These are phyloP conservation scores for Linurgus olivaceus DNA, from an alignment of 2,797 vertebrate genomes.

Conservation along the genomic window DNA sequence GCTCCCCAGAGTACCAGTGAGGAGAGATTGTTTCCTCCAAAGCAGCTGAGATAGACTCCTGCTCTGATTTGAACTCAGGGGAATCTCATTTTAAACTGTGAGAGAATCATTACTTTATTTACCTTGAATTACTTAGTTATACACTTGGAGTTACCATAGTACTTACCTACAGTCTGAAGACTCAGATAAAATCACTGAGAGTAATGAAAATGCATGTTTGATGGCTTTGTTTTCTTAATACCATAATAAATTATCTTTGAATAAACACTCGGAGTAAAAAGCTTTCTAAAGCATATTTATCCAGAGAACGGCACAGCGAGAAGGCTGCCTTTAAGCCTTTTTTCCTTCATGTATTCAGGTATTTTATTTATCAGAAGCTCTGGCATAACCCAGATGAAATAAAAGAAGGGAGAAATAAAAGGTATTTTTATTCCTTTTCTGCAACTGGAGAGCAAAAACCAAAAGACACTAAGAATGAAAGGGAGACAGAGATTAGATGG, in stretches of 20 bases:
- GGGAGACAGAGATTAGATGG: background rate
- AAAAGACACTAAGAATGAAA: background rate
- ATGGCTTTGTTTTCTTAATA: background rate
- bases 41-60: background rate
- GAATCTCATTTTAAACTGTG: background rate
- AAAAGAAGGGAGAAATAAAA: background rate
- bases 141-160: background rate
- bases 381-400: background rate
- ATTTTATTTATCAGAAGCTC: background rate
- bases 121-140: background rate
- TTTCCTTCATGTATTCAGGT: background rate
- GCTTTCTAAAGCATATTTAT: background rate
- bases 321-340: background rate
- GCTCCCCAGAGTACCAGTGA: background rate
- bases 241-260: background rate
- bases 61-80: background rate
- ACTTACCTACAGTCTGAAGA: background rate
- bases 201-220: background rate
- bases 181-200: background rate
- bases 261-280: background rate
- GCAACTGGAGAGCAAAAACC: background rate
- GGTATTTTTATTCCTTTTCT: background rate
- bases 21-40: background rate
- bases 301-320: background rate
- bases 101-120: background rate